These are phyloP conservation scores for Lemur catta DNA, from an alignment of 2,797 vertebrate species.

Conservation along the genomic window DNA sequence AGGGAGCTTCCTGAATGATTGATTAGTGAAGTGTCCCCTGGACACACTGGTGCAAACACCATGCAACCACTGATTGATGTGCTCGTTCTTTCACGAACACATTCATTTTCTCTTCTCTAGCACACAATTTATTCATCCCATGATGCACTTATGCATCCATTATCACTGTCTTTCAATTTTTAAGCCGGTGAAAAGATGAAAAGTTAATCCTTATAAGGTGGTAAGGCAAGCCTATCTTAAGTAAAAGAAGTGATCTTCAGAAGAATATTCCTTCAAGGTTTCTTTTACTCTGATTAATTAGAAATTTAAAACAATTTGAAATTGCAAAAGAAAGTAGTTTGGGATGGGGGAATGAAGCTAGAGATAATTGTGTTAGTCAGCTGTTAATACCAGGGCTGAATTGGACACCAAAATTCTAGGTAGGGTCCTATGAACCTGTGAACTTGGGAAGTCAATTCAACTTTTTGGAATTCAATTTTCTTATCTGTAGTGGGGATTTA, in stretches of 20 bases:
- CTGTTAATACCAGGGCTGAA: neutral
- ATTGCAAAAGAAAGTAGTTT: constrained; percentile 46
- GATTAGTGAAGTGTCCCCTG: constrained; percentile 64
- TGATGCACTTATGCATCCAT: constrained; percentile 71
- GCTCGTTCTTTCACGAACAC: constrained; percentile 67
- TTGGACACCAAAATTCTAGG: neutral
- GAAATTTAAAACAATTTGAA: constrained; percentile 49
- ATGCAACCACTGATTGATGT: constrained; percentile 73
- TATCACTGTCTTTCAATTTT: constrained; percentile 70
- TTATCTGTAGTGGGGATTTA: neutral
- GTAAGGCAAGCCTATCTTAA: constrained; percentile 39
- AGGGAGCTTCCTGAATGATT: constrained; percentile 66
- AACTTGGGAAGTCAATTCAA: neutral
- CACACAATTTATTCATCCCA: constrained; percentile 75
- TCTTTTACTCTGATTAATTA: constrained; percentile 48
- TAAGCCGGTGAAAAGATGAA: constrained; percentile 70
- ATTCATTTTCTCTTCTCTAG: constrained; percentile 75
- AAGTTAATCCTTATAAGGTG: constrained; percentile 59
- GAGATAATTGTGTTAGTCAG: constrained; percentile 19
- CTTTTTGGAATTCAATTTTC: neutral
- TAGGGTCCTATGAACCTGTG: neutral
- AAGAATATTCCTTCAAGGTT: constrained; percentile 23
- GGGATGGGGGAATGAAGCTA: neutral
- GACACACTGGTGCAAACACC: constrained; percentile 73
- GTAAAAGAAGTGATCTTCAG: constrained; percentile 38